A percentile compares a stretch with the other conserved stretches of the same genome.
Conservation (phyloP, 2,113 vertebrate genomes). For the Heloderma charlesbogerti region DNA sequence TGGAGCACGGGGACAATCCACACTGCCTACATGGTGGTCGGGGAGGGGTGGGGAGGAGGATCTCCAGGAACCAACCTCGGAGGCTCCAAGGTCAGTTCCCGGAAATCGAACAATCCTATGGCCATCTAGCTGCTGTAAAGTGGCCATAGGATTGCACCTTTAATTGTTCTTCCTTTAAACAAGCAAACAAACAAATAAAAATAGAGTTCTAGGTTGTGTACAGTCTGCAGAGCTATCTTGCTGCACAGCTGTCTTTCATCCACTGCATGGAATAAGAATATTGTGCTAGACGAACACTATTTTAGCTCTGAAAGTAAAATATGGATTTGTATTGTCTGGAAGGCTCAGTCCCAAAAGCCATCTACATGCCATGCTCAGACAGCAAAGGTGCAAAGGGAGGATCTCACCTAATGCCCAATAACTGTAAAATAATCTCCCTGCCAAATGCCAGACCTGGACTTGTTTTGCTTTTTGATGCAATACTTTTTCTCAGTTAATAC, state of each 20-base stretch:
- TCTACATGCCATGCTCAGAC: not conserved
- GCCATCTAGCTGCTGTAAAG: too few relatives aligned
- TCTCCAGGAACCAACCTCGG: too few relatives aligned
- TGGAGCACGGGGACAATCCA: too few relatives aligned
- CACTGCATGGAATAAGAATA: not conserved
- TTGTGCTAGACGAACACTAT: not conserved
- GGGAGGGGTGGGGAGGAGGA: too few relatives aligned
- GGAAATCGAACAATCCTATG: too few relatives aligned
- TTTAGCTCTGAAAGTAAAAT: not conserved
- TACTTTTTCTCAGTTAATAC: too few relatives aligned
- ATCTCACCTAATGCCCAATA: not conserved
- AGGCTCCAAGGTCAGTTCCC: too few relatives aligned
- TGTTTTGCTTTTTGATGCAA: not conserved
- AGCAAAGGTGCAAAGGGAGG: not conserved
- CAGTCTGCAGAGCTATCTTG: not conserved
- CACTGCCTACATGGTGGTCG: too few relatives aligned
- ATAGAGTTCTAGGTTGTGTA: not conserved
- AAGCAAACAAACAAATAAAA: too few relatives aligned
- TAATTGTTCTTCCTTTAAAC: not conserved
- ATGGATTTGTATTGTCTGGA: not conserved
- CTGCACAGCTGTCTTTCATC: not conserved
- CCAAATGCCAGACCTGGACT: not conserved
- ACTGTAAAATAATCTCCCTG: not conserved
- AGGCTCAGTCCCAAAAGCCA: not conserved
- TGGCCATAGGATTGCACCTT: too few relatives aligned